These are phyloP conservation scores for Haliaeetus leucogaster DNA, from an alignment of 2,113 vertebrate species.

Conservation along the genomic window DNA sequence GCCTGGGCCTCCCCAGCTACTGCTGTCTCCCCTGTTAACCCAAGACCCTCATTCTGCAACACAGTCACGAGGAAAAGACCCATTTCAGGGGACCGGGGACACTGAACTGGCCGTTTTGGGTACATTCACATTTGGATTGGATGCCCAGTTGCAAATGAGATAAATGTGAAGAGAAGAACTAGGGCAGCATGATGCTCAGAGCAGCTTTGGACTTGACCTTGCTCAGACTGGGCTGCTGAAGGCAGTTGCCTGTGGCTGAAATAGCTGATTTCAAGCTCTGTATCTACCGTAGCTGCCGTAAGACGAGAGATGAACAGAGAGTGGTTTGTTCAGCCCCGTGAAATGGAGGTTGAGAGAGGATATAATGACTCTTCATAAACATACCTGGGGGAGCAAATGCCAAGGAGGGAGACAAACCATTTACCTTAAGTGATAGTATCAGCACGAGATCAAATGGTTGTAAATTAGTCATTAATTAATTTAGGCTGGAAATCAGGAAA, in stretches of 20 bases:
- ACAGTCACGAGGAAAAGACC: neutral
- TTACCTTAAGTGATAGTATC: neutral
- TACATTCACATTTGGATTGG: neutral
- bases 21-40: neutral
- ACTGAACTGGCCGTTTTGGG: neutral
- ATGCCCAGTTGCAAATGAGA: neutral
- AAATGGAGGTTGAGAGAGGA: neutral
- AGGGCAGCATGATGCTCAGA: constrained; percentile 5
- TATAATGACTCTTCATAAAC: neutral
- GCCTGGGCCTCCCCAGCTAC: neutral
- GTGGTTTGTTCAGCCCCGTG: neutral
- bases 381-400: neutral
- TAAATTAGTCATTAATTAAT: neutral
- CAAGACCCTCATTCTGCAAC: neutral
- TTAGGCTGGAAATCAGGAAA: neutral
- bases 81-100: neutral
- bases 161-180: neutral
- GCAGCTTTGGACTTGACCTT: neutral
- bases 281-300: neutral
- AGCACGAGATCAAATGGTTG: neutral
- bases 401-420: neutral
- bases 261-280: neutral
- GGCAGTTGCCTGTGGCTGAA: neutral
- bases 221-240: neutral
- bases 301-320: neutral